These are phyloP conservation scores for Drosophila rufa DNA, from an alignment of 1,140 invertebrate genomes.

Conservation along the genomic window DNA sequence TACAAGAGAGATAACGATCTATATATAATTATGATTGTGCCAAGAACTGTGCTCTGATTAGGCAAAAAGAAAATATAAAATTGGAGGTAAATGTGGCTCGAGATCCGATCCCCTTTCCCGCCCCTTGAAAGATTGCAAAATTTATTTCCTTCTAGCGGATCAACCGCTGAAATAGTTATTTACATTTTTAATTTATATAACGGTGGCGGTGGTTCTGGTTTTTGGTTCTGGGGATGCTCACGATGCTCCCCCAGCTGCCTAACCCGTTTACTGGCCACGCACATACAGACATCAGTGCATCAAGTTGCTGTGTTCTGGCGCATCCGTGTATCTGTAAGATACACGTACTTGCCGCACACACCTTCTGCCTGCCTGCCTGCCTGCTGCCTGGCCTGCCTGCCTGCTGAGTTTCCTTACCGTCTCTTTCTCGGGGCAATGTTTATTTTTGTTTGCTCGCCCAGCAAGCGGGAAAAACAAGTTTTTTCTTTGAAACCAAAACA, in stretches of 20 bases:
- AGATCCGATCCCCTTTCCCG: background rate
- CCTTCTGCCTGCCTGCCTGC: slow-evolving; percentile 26
- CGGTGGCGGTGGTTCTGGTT: slow-evolving; percentile 51
- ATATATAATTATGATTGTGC: slow-evolving; percentile 37
- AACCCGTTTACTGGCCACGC: slow-evolving; percentile 78
- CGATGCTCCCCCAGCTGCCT: slow-evolving; percentile 49
- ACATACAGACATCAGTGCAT: slow-evolving; percentile 66
- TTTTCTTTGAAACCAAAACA: slow-evolving; percentile 53
- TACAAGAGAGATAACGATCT: slow-evolving; percentile 40
- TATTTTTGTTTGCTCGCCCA: slow-evolving; percentile 75
- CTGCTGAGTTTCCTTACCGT: slow-evolving; percentile 68
- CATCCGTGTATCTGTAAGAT: slow-evolving; percentile 75
- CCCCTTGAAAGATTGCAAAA: slow-evolving; percentile 1
- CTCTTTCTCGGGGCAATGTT: slow-evolving; percentile 70
- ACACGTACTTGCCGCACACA: slow-evolving; percentile 67
- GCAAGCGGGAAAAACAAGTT: slow-evolving; percentile 81
- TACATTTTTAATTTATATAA: slow-evolving; percentile 61
- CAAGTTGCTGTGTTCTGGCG: slow-evolving; percentile 52
- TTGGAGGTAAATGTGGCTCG: slow-evolving; percentile 36
- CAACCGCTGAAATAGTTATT: slow-evolving; percentile 41
- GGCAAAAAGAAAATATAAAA: slow-evolving; percentile 29
- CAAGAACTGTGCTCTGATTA: slow-evolving; percentile 42
- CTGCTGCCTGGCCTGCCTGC: slow-evolving; percentile 6
- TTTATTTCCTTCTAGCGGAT: slow-evolving; percentile 28
- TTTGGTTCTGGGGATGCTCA: slow-evolving; percentile 45